Conservation (phyloP, 2,113 vertebrate genomes). For the Equus quagga region DNA sequence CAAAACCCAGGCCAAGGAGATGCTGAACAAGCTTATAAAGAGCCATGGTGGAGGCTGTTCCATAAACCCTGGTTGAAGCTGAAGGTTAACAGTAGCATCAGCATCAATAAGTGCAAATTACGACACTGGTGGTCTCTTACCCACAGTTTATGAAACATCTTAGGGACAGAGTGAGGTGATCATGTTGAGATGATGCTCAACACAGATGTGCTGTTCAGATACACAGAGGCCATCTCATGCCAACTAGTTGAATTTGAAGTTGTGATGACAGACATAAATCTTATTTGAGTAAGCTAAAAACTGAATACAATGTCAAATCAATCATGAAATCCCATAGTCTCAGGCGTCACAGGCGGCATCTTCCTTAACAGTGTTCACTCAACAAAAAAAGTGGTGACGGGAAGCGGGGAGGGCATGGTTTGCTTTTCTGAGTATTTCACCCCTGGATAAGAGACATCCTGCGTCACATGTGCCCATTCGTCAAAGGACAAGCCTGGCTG, state of each 20-base stretch:
- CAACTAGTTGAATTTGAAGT: neutral
- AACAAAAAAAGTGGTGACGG: neutral
- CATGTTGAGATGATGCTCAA: neutral
- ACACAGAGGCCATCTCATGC: neutral
- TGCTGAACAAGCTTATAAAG: neutral
- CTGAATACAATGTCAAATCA: neutral
- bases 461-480: neutral
- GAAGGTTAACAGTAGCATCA: neutral
- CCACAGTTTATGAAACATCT: neutral
- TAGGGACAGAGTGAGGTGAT: neutral
- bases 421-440: neutral
- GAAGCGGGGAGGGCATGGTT: neutral
- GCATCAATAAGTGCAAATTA: neutral
- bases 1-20: neutral
- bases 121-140: neutral
- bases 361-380: neutral
- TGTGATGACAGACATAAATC: neutral
- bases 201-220: neutral
- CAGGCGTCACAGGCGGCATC: neutral
- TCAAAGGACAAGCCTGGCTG: neutral
- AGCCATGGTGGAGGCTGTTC: neutral
- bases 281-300: conserved; percentile 16
- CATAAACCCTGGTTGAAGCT: neutral
- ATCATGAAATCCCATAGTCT: neutral
- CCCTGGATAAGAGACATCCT: neutral